A percentile compares a stretch with the other conserved stretches of the same genome.
Conservation (phyloP, 2,113 vertebrate genomes). For the Saccopteryx leptura region DNA sequence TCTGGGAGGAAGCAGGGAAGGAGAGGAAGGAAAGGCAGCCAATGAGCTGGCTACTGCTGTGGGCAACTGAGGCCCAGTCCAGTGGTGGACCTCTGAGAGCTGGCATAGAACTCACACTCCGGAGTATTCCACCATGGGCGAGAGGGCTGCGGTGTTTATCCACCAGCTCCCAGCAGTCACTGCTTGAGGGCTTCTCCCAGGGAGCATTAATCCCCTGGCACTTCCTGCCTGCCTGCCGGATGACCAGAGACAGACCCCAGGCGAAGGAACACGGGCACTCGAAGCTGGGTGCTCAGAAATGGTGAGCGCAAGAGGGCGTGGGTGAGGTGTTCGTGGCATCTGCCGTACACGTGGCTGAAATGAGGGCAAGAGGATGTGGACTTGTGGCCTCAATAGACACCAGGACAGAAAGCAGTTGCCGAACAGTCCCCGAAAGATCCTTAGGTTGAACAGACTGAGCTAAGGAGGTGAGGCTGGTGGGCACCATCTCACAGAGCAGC, state of each 20-base stretch:
- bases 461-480: fast-evolving
- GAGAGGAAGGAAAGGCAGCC: background rate
- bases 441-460: background rate
- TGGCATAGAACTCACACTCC: background rate
- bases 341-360: background rate
- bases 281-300: slow-evolving; percentile 24
- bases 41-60: background rate
- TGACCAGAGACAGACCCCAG: background rate
- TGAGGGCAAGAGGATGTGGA: background rate
- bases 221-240: background rate
- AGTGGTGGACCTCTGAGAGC: background rate
- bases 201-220: background rate
- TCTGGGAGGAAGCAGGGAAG: background rate
- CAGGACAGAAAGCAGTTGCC: background rate
- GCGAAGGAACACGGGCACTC: background rate
- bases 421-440: background rate
- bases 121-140: background rate
- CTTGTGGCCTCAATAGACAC: background rate
- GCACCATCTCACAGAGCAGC: background rate
- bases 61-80: background rate
- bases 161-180: background rate
- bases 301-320: background rate
- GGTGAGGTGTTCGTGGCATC: background rate
- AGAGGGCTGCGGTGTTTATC: background rate
- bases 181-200: background rate